These are phyloP conservation scores for Agriopis aurantiaria DNA, from an alignment of 2,888 invertebrate species.

Conservation along the genomic window DNA sequence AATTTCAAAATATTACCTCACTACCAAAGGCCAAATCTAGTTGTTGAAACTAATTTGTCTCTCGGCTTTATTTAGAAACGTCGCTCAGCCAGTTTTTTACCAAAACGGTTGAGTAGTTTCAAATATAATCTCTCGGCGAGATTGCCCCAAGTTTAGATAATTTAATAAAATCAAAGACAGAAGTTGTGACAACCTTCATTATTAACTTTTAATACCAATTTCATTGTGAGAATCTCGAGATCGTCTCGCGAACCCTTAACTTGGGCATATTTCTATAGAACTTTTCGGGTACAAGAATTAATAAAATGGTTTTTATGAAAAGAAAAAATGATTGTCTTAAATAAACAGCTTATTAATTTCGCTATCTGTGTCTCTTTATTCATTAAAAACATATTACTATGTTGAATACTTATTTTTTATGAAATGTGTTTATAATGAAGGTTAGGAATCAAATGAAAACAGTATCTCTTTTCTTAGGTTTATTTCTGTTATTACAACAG, in stretches of 20 bases:
- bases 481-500: no score
- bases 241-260: constrained; percentile 49
- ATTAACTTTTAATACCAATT: constrained; percentile 60
- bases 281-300: constrained; percentile 45
- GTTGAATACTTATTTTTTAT: not conserved
- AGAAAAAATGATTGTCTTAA: constrained; percentile 11
- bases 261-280: constrained; percentile 47
- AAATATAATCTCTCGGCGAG: constrained; percentile 44
- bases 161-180: constrained; percentile 55
- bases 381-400: not conserved
- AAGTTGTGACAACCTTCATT: constrained; percentile 53
- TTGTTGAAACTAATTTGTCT: constrained; percentile 4
- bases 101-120: constrained; percentile 37
- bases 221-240: constrained; percentile 50
- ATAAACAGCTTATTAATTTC: constrained; percentile 7
- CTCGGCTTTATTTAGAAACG: constrained; percentile 16
- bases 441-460: not conserved
- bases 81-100: constrained; percentile 21
- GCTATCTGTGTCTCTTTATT: not conserved
- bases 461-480: not conserved
- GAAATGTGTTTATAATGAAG: not conserved
- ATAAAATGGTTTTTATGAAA: constrained; percentile 40
- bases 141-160: constrained; percentile 46
- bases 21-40: not conserved
- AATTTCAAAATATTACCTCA: not conserved